These are phyloP conservation scores for Eremobia ochroleuca DNA, from an alignment of 2,888 invertebrate genomes.

Conservation along the genomic window DNA sequence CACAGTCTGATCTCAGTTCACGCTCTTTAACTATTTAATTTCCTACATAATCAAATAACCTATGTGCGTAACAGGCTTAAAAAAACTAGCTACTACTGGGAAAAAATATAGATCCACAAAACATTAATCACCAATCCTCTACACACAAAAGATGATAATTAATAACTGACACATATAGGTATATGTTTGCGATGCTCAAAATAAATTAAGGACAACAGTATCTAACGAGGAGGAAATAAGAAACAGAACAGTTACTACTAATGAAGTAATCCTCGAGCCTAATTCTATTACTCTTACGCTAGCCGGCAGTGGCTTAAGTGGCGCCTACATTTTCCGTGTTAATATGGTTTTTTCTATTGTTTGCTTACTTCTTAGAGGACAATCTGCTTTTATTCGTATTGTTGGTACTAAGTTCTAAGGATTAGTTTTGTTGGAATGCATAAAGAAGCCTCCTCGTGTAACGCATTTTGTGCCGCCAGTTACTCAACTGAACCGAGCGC, in stretches of 20 bases:
- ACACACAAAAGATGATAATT: background rate
- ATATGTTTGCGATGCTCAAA: background rate
- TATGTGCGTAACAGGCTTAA: background rate
- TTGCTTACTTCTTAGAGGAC: constrained; percentile 24
- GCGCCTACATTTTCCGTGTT: constrained; percentile 30
- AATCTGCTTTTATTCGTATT: constrained; percentile 23
- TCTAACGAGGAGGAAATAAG: constrained; percentile 12
- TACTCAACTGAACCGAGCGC: too few relatives aligned
- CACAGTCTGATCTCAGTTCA: too few relatives aligned
- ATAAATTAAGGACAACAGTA: constrained; percentile 9
- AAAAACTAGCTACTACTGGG: background rate
- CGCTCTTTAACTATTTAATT: background rate
- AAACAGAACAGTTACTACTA: constrained; percentile 24
- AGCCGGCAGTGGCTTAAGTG: constrained; percentile 39
- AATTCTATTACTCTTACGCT: constrained; percentile 42
- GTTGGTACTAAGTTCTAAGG: background rate
- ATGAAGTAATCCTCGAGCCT: constrained; percentile 31
- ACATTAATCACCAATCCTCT: background rate
- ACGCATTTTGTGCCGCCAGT: too few relatives aligned
- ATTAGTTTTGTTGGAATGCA: background rate
- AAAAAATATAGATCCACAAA: background rate
- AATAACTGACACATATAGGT: background rate
- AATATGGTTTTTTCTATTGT: constrained; percentile 32
- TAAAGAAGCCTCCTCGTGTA: too few relatives aligned
- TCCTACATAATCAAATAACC: background rate